A percentile compares a stretch with the other conserved stretches of the same genome.
Evolutionary conservation across 2,797 vertebrate species (phyloP).

Genomic region (Gephyroberyx darwinii): DNA sequence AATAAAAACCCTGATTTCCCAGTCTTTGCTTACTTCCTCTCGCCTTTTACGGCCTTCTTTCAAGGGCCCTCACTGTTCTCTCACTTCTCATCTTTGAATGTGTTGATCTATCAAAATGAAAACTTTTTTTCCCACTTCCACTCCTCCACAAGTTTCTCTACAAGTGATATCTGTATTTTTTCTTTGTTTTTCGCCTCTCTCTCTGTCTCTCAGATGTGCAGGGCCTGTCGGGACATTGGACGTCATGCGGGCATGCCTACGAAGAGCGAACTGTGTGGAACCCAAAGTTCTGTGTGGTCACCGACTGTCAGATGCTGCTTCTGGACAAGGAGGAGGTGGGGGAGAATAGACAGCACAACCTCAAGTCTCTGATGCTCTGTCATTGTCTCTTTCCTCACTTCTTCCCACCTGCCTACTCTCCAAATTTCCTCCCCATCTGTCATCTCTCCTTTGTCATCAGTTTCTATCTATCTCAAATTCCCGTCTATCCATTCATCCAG

Average conservation of each 20-base stretch:
- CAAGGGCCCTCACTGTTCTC: neutral
- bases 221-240: conserved; percentile 68
- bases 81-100: neutral
- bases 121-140: too few species aligned
- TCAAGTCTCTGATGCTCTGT: conserved; percentile 41
- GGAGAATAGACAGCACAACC: conserved; percentile 49
- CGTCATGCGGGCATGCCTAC: conserved; percentile 76
- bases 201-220: conserved; percentile 66
- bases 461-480: neutral
- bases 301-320: conserved; percentile 81
- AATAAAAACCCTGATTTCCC: conserved; percentile 14
- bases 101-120: too few species aligned
- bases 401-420: neutral
- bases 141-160: neutral
- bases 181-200: neutral
- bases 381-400: conserved; percentile 27
- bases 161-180: neutral
- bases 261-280: conserved; percentile 78
- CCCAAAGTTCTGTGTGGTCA: conserved; percentile 76
- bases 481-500: neutral
- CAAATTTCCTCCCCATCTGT: neutral
- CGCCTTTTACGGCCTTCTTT: neutral
- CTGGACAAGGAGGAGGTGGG: conserved; percentile 81
- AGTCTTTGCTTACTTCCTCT: neutral
- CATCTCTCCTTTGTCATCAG: neutral